Conservation (phyloP, 1,140 invertebrate genomes). For the Apis dorsata region DNA sequence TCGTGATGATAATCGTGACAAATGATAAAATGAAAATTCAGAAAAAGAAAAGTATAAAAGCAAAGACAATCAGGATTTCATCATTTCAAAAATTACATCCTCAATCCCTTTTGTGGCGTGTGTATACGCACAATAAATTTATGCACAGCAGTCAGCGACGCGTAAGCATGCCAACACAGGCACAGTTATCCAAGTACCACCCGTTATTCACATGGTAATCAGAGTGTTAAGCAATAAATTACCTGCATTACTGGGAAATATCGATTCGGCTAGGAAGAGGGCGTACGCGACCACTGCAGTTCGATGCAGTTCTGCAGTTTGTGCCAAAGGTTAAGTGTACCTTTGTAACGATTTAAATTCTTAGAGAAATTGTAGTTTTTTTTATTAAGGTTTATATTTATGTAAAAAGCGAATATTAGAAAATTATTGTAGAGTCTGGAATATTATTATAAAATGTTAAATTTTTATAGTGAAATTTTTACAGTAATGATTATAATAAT, state of each 20-base stretch:
- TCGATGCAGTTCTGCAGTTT: slow-evolving; percentile 36
- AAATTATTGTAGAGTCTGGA: too few species aligned
- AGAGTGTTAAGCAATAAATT: slow-evolving; percentile 66
- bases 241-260: slow-evolving; percentile 63
- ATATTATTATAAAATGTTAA: too few species aligned
- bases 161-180: slow-evolving; percentile 29
- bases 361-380: neutral
- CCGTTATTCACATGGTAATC: slow-evolving; percentile 66
- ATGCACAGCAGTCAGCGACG: slow-evolving; percentile 5
- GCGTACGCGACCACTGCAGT: slow-evolving; percentile 47
- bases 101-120: neutral
- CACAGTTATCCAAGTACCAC: slow-evolving; percentile 59
- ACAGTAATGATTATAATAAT: too few species aligned
- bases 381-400: slow-evolving; percentile 5
- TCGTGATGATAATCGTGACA: slow-evolving; percentile 1
- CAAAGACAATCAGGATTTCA: slow-evolving; percentile 11
- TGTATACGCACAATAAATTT: slow-evolving; percentile 22
- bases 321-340: slow-evolving; percentile 29
- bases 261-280: slow-evolving; percentile 55
- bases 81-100: slow-evolving; percentile 17
- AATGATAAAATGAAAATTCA: too few species aligned
- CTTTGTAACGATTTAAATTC: neutral
- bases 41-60: neutral
- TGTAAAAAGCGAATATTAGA: neutral
- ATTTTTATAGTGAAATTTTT: too few species aligned